phyloP scores from a whole-genome alignment of 2,888 invertebrate genomes.

The Baccha elongata region DNA sequence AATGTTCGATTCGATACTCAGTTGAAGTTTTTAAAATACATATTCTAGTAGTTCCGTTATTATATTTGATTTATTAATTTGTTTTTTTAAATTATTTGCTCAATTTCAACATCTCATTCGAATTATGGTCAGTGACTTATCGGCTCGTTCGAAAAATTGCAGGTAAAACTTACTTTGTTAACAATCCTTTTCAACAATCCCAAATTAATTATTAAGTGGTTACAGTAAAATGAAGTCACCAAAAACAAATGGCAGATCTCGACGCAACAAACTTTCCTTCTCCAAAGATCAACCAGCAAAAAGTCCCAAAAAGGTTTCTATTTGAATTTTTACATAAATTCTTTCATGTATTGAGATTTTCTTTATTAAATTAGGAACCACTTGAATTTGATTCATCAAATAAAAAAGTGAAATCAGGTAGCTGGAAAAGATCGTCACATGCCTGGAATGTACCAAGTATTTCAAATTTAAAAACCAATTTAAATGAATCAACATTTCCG shows the following conservation, averaged over 20 bases:
- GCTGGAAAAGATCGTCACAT: slow-evolving; percentile 38
- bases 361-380: slow-evolving; percentile 19
- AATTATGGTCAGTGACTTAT: slow-evolving; percentile 53
- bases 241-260: slow-evolving; percentile 37
- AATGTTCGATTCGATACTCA: background rate
- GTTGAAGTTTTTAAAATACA: background rate
- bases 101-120: background rate
- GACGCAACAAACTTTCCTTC: slow-evolving; percentile 29
- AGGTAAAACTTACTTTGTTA: background rate
- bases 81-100: background rate
- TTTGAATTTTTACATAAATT: too few species aligned
- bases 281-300: slow-evolving; percentile 31
- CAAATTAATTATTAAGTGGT: too few species aligned
- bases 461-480: background rate
- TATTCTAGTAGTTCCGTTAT: background rate
- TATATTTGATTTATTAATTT: background rate
- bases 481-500: background rate
- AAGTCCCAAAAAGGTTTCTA: slow-evolving; percentile 30
- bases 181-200: too few species aligned
- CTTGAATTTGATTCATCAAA: background rate
- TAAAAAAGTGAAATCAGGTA: slow-evolving; percentile 33
- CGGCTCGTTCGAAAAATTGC: slow-evolving; percentile 47
- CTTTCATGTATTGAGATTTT: background rate
- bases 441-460: background rate
- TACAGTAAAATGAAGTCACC: slow-evolving; percentile 56